These are phyloP conservation scores for Pteronura brasiliensis DNA, from an alignment of 2,113 vertebrate genomes.

Conservation along the genomic window DNA sequence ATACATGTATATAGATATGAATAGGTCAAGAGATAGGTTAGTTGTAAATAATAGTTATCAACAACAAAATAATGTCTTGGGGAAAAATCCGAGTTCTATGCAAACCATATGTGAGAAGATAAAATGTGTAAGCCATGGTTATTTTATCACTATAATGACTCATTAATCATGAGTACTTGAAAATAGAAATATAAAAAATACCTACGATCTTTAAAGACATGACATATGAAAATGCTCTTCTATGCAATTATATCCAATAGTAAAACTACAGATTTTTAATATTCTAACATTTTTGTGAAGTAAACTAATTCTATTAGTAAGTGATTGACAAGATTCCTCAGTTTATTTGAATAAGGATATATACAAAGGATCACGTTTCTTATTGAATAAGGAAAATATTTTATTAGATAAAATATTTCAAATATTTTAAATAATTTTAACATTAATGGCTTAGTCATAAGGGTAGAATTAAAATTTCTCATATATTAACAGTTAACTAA, in stretches of 20 bases:
- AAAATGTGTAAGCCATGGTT: constrained; percentile 4
- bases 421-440: constrained; percentile 59
- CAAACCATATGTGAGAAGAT: constrained; percentile 49
- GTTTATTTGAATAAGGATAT: constrained; percentile 47
- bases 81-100: constrained; percentile 62
- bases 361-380: background rate
- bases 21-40: background rate
- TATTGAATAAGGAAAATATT: constrained; percentile 38
- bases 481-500: constrained; percentile 59
- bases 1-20: background rate
- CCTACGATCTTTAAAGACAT: constrained; percentile 25
- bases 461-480: constrained; percentile 62
- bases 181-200: background rate
- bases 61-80: constrained; percentile 58
- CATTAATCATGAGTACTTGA: background rate
- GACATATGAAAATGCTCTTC: background rate
- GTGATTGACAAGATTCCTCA: constrained; percentile 8
- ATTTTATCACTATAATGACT: background rate
- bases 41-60: constrained; percentile 59
- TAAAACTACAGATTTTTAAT: constrained; percentile 50
- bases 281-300: constrained; percentile 31
- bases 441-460: constrained; percentile 60
- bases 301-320: constrained; percentile 56
- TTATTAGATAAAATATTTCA: constrained; percentile 7
- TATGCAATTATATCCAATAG: constrained; percentile 20